A percentile compares a stretch with the other conserved stretches of the same genome.
Conservation (phyloP, 2,888 invertebrate genomes). For the Pandemis cinnamomeana region DNA sequence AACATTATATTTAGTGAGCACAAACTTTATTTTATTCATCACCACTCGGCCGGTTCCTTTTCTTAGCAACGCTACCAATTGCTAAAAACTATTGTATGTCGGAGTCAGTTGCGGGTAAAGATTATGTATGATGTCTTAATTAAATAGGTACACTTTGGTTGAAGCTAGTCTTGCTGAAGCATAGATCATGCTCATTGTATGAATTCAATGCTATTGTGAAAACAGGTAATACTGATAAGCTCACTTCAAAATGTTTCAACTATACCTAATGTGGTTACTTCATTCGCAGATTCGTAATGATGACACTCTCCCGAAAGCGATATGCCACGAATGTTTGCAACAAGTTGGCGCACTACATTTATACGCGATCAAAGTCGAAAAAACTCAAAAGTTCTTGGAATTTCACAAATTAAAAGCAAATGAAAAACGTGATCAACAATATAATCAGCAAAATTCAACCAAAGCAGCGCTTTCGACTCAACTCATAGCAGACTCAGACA, state of each 20-base stretch:
- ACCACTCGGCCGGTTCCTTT: no score
- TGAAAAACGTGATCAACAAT: constrained; percentile 54
- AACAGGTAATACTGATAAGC: no score
- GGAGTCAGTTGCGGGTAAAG: no score
- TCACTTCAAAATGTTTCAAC: no score
- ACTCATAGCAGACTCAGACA: constrained; percentile 49
- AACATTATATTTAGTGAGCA: no score
- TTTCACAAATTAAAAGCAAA: constrained; percentile 69
- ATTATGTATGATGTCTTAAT: no score
- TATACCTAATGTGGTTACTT: background rate
- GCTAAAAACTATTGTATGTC: no score
- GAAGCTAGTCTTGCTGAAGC: no score
- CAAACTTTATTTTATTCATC: no score
- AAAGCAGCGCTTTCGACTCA: constrained; percentile 59
- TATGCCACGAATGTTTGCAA: constrained; percentile 79
- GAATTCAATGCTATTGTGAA: background rate
- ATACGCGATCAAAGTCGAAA: constrained; percentile 76
- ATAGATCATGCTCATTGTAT: no score
- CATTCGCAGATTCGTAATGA: constrained; percentile 68
- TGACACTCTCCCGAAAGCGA: constrained; percentile 77
- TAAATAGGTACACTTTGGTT: no score
- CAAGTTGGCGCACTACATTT: constrained; percentile 72
- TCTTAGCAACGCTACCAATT: no score
- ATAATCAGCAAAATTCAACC: constrained; percentile 42
- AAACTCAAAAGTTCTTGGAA: constrained; percentile 77